phyloP scores from a whole-genome alignment of 2,797 vertebrate species.

The Kryptopterus vitreolus region DNA sequence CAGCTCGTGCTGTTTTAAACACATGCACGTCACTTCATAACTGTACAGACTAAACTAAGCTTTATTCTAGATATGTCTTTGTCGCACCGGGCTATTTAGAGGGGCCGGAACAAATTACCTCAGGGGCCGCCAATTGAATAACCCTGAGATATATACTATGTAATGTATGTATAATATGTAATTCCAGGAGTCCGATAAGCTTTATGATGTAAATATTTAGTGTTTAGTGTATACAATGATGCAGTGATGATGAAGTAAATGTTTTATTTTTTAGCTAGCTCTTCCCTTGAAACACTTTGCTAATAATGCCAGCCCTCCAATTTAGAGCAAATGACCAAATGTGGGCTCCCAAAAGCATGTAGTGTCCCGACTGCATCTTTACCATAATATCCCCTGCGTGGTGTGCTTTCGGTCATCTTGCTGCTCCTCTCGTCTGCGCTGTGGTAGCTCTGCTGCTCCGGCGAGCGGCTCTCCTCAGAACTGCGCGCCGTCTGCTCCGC shows the following conservation, averaged over 20 bases:
- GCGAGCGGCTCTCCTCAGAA: slow-evolving; percentile 76
- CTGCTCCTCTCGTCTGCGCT: slow-evolving; percentile 68
- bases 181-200: not conserved
- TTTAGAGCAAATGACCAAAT: not conserved
- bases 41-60: too few species aligned
- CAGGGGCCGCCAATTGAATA: too few species aligned
- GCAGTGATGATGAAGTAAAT: not conserved
- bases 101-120: too few species aligned
- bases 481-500: slow-evolving; percentile 85
- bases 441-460: slow-evolving; percentile 77
- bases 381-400: slow-evolving; percentile 79
- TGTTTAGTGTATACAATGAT: too few species aligned
- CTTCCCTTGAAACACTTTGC: too few species aligned
- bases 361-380: slow-evolving; percentile 75
- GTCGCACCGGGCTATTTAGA: too few species aligned
- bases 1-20: too few species aligned
- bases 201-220: not conserved
- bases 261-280: not conserved
- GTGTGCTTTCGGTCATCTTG: slow-evolving; percentile 71
- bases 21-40: too few species aligned
- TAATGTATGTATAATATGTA: not conserved
- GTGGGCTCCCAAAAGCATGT: not conserved
- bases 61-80: too few species aligned
- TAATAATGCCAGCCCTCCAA: not conserved
- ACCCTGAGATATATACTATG: too few species aligned